Evolutionary conservation across 2,113 vertebrate genomes (phyloP), one percentile per base, ranked within the genome.

Genomic region (Polyodon spathula): DNA sequence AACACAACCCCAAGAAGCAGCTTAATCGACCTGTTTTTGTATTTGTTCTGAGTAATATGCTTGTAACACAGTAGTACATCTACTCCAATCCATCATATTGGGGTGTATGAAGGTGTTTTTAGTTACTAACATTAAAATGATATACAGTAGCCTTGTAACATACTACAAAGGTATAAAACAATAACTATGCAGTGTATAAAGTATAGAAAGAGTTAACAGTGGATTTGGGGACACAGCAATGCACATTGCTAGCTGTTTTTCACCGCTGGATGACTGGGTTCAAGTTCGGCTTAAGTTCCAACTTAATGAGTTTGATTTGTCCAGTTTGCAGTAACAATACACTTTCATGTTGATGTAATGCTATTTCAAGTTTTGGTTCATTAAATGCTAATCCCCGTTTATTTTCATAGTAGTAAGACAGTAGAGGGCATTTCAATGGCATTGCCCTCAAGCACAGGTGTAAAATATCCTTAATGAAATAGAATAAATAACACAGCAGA

Each of bases 381-480:
- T 62, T 55, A 63, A 67, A 60, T 43, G 61, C 58, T 43, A 16
- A 54, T 8, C 52, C 48, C 62, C 40, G 41, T 38, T 39, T 40
- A 39, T 17, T 58, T 63, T 74, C 46, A 50, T 59, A 42, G 44
- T 46, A 14, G 44, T 46, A 61, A 55, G 66, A 54, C 67, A 67
- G 65, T 67, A 62, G 74, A 81, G 78, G 75, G 76, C 70, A 73
- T 70, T 76, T 76, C 71, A 74, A 71, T 76, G 64, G 66, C 68
- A 65, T 74, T 70, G 72, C 72, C 69, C 73, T 71, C 72, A 67
- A 66, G 60, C 65, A 56, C 65, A 68, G 75, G 73, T 80, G 64
- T 55, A 70, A 78, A 84, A 81, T 77, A 80, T 77, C 72, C 80
- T 57, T 70, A 58, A 59, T 73, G 71, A 73, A 82, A 82, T 37